Evolutionary conservation across 1,140 invertebrate genomes (phyloP).

Genomic region (Eciton burchellii): DNA sequence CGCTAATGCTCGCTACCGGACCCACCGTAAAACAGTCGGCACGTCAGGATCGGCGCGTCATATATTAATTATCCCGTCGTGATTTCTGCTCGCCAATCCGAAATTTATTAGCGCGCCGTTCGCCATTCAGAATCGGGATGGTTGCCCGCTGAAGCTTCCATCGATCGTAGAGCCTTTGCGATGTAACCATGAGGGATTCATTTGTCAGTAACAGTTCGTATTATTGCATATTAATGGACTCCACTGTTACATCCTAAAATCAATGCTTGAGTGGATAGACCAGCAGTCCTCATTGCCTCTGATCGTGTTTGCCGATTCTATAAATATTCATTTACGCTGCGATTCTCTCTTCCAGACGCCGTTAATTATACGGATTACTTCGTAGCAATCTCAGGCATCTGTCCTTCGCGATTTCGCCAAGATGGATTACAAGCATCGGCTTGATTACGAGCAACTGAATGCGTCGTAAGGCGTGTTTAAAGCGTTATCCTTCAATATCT

Average conservation of each 20-base stretch:
- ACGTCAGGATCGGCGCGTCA: conserved; percentile 53
- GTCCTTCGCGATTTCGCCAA: neutral
- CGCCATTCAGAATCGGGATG: conserved; percentile 13
- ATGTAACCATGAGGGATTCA: conserved; percentile 42
- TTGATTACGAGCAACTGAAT: conserved; percentile 37
- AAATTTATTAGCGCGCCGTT: conserved; percentile 45
- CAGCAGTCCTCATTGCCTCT: conserved; percentile 13
- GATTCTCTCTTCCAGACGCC: conserved; percentile 27
- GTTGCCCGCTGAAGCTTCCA: conserved; percentile 22
- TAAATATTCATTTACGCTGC: conserved; percentile 10
- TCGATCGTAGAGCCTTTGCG: conserved; percentile 4
- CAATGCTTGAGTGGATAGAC: conserved; percentile 24
- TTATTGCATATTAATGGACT: conserved; percentile 44
- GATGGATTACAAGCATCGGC: conserved; percentile 10
- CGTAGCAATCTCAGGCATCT: neutral
- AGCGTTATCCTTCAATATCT: neutral
- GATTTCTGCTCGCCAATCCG: conserved; percentile 37
- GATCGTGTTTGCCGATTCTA: conserved; percentile 9
- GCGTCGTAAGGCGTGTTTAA: neutral
- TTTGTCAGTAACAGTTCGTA: conserved; percentile 29
- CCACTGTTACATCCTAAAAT: conserved; percentile 39
- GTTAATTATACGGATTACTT: conserved; percentile 38
- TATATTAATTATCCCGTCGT: conserved; percentile 59
- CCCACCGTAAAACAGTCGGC: conserved; percentile 36
- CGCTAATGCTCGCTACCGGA: conserved; percentile 13